Conservation (phyloP, 2,113 vertebrate species). For the Erythrocercus mccallii region DNA sequence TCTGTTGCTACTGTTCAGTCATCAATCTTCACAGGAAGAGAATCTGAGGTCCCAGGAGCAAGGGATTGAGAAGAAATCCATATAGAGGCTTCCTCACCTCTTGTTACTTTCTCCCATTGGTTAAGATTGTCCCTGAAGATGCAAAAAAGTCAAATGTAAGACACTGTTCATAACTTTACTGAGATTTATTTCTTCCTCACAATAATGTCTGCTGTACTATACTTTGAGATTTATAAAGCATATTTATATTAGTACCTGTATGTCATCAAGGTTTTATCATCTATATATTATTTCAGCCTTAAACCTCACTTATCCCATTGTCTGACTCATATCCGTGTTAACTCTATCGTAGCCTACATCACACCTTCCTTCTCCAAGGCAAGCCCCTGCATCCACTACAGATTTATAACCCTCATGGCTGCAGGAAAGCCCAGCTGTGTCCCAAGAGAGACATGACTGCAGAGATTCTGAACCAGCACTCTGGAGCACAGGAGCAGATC, state of each 20-base stretch:
- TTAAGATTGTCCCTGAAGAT: conserved; percentile 86
- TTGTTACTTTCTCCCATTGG: conserved; percentile 93
- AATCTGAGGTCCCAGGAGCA: conserved; percentile 68
- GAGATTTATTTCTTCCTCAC: neutral
- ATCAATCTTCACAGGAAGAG: conserved; percentile 84
- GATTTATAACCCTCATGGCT: neutral
- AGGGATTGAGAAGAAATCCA: conserved; percentile 63
- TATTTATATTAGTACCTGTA: neutral
- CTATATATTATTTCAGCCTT: neutral
- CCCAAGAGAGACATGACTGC: neutral
- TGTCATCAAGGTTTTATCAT: neutral
- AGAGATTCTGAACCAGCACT: neutral
- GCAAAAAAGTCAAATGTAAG: neutral
- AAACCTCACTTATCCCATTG: neutral
- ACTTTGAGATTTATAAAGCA: neutral
- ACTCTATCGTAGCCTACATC: neutral
- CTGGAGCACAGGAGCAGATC: neutral
- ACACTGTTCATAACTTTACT: neutral
- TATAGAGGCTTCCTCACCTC: conserved; percentile 82
- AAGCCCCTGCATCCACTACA: neutral
- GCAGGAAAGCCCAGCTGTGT: neutral
- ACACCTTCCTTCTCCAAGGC: neutral
- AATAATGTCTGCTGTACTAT: neutral
- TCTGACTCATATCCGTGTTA: neutral
- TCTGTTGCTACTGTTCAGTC: conserved; percentile 70